Percentiles rank a stretch among this genome's conserved stretches.
Evolutionary conservation across 1,140 invertebrate species (phyloP).

Genomic region (Drosophila ficusphila): DNA sequence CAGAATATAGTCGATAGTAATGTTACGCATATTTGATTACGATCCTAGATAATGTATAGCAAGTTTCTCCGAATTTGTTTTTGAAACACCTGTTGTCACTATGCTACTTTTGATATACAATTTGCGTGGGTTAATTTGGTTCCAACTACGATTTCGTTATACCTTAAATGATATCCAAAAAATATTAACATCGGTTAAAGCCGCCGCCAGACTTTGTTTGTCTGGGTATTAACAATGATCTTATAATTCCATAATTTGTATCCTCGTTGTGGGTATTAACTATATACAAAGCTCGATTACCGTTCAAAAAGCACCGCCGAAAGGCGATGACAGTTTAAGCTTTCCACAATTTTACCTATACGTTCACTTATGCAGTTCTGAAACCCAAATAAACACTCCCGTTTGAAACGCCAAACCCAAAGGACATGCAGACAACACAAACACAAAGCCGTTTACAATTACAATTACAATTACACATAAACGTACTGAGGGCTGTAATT

Average conservation of each 20-base stretch:
- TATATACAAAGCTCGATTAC: slow-evolving; percentile 82
- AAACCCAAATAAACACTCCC: slow-evolving; percentile 64
- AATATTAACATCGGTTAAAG: slow-evolving; percentile 50
- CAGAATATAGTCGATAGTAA: slow-evolving; percentile 37
- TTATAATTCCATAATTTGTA: slow-evolving; percentile 53
- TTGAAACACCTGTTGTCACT: slow-evolving; percentile 77
- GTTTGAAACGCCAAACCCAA: slow-evolving; percentile 32
- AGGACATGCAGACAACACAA: slow-evolving; percentile 47
- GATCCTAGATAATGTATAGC: slow-evolving; percentile 32
- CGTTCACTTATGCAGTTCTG: slow-evolving; percentile 76
- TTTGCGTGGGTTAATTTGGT: slow-evolving; percentile 48
- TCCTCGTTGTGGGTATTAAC: slow-evolving; percentile 44
- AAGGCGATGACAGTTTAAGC: slow-evolving; percentile 32
- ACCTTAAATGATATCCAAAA: slow-evolving; percentile 58
- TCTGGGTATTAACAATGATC: slow-evolving; percentile 39
- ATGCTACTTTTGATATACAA: slow-evolving; percentile 67
- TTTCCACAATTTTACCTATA: slow-evolving; percentile 67
- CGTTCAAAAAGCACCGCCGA: slow-evolving; percentile 42
- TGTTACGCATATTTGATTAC: slow-evolving; percentile 59
- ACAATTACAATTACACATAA: slow-evolving; percentile 14
- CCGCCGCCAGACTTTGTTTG: neutral
- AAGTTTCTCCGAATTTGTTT: slow-evolving; percentile 60
- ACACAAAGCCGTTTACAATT: slow-evolving; percentile 35
- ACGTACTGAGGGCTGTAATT: slow-evolving; percentile 40
- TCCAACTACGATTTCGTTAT: slow-evolving; percentile 11